Base-by-base conservation (phyloP, 2,113 vertebrate genomes). In the Ifrita kowaldi region DNA sequence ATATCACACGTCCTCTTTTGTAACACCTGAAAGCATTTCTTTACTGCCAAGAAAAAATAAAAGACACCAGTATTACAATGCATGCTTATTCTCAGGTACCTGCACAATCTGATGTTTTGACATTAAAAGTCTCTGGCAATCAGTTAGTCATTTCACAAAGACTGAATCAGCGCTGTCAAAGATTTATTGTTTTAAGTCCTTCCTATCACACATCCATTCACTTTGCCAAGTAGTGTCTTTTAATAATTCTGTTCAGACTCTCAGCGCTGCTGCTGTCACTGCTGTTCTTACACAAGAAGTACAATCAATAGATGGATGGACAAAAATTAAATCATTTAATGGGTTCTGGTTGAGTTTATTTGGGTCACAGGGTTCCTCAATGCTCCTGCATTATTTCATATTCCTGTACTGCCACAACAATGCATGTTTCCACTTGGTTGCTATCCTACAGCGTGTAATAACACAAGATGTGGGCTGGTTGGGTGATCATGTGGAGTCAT, bases 311-410 rank as follows among this genome's bases (percentile, higher is more conserved):
- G 68, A 78, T 96, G 94, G 91, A 97, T 93, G 84, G 90, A 96
- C 91, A 85, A 98, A 98, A 98, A 96, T 97, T 97, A 97, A 98
- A 98, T 97, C 79, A 93, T 95, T 98, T 97, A 97, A 97, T 95
- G 91, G 93, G 96, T 98, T 98, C 95, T 98, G 96, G 89, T 86
- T 98, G 96, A 96, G 96, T 92, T 97, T 95, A 98, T 96, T 96
- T 94, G 95, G 97, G 97, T 98, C 96, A 90, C 82, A 93, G 87
- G 89, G 87, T 93, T 95, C 95, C 28, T 88, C 67, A 93, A 18
- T 87, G 68, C 57, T 97, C 94, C 88, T 96, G 87, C 65, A 76
- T 95, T 93, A 89, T 97, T 98, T 96, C 89, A 71, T 93, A 96
- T 96, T 86, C 73, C 82, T 89, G 35, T 95, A 62, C 89, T 96